Evolutionary conservation across 2,113 vertebrate genomes (phyloP), one percentile per base, ranked within the genome.

Genomic region (Percina caprodes): DNA sequence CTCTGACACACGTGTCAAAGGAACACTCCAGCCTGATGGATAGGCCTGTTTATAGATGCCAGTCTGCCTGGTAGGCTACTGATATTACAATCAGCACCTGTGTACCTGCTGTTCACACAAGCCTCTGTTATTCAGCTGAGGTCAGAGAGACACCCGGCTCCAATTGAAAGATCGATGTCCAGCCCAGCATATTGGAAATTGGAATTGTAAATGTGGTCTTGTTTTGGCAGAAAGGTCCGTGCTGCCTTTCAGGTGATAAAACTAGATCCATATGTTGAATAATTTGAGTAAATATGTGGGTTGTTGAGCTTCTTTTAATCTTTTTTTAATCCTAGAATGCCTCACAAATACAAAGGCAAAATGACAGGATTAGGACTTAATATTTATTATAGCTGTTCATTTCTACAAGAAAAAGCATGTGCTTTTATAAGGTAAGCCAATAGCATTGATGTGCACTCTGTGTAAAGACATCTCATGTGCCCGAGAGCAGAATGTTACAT

Each of bases 401-500:
- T 81, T 46, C 12, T 1, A 1, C 70, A 69, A 78, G 13, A 85
- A 69, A 72, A 75, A 77, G 26, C 49, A 19, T 69, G 56, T 67
- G 30, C 66, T 83, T 76, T 60, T 55, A 15, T 33, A 16, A 74
- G 16, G 39, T 23, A 11, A 42, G 51, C 26, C 56, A 60, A 68
- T 61, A 39, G 52, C 46, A 51, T 26, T 65, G 73, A 54, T 77
- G 58, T 68, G 33, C 33, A 16, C 30, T 67, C 58, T 54, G 26
- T 82, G 72, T 83, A 42, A 65, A 80, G 84, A 83, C 69, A 77
- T 87, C 30, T 77, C 49, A 23, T 78, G 70, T 72, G 90, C 92
- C 90, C 84, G 94, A 96, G 94, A 94, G 93, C 93, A 93, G 93
- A 95, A 95, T 95, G 95, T 93, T 94, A 92, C 94, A 93, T 93